Percentiles rank a stretch among this genome's conserved stretches.
phyloP scores from a whole-genome alignment of 2,797 vertebrate species.

The Sciurus carolinensis region DNA sequence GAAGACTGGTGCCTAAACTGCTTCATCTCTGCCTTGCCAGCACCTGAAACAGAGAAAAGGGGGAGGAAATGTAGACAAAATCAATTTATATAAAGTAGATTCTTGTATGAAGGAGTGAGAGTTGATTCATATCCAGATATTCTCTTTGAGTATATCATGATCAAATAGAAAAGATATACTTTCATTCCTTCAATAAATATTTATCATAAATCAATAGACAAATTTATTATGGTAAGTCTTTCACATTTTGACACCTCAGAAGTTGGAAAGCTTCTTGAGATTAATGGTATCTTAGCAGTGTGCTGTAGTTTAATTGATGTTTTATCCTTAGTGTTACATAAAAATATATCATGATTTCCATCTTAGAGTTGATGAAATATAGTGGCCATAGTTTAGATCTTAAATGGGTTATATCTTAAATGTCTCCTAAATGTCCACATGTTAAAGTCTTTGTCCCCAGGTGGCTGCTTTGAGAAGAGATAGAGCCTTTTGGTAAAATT shows the following conservation, averaged over 20 bases:
- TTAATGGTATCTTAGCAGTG: not conserved
- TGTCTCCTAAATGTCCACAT: not conserved
- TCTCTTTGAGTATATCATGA: not conserved
- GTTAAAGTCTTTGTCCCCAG: not conserved
- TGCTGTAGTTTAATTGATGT: not conserved
- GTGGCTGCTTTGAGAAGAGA: not conserved
- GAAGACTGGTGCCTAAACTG: not conserved
- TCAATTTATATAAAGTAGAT: not conserved
- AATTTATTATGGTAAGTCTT: not conserved
- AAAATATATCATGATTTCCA: not conserved
- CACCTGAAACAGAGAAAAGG: not conserved
- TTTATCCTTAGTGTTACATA: not conserved
- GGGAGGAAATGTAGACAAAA: not conserved
- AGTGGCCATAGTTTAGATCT: not conserved
- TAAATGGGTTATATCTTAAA: too few relatives aligned
- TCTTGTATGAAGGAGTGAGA: not conserved
- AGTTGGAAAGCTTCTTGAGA: not conserved
- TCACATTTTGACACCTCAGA: slow-evolving; percentile 23
- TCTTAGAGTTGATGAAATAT: not conserved
- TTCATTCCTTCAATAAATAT: not conserved
- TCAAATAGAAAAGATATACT: not conserved
- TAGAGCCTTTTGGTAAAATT: not conserved
- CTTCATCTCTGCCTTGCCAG: not conserved
- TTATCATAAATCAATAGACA: not conserved
- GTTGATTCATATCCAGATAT: not conserved